Conservation (phyloP, 2,888 invertebrate genomes). For the Cerastis rubricosa region DNA sequence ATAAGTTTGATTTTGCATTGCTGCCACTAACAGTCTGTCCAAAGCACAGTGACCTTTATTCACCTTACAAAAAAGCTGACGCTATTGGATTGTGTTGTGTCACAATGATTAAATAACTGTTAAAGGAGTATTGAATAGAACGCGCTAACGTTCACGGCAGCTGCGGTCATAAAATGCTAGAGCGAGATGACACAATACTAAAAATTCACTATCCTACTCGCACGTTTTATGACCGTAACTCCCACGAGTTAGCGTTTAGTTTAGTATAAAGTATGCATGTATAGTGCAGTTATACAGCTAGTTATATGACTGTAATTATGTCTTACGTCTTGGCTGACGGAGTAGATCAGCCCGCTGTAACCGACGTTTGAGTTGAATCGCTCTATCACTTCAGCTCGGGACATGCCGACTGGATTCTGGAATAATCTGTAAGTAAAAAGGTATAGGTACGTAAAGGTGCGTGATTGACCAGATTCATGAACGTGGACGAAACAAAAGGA, state of each 20-base stretch:
- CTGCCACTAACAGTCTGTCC: background rate
- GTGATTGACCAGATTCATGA: too few relatives aligned
- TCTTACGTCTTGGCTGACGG: conserved; percentile 98
- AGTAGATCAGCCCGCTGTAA: conserved; percentile 99
- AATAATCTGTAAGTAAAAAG: conserved; percentile 82
- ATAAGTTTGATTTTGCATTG: background rate
- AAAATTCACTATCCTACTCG: conserved; percentile 2
- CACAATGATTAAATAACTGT: background rate
- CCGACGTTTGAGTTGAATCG: conserved; percentile 99
- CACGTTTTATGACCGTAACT: conserved; percentile 7
- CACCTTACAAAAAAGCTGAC: background rate
- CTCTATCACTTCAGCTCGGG: conserved; percentile 95
- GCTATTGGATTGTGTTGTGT: background rate
- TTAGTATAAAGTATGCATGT: conserved; percentile 61
- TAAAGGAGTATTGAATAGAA: background rate
- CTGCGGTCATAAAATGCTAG: background rate
- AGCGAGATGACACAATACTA: conserved; percentile 14
- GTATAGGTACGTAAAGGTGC: background rate
- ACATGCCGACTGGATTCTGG: conserved; percentile 90
- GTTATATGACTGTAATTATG: conserved; percentile 1
- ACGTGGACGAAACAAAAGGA: too few relatives aligned
- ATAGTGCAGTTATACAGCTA: conserved; percentile 47
- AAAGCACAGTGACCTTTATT: background rate
- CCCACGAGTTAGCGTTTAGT: background rate
- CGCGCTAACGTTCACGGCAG: background rate